Percentiles rank a stretch among this genome's conserved stretches.
Conservation (phyloP, 2,797 vertebrate genomes). For the Fringilla coelebs region DNA sequence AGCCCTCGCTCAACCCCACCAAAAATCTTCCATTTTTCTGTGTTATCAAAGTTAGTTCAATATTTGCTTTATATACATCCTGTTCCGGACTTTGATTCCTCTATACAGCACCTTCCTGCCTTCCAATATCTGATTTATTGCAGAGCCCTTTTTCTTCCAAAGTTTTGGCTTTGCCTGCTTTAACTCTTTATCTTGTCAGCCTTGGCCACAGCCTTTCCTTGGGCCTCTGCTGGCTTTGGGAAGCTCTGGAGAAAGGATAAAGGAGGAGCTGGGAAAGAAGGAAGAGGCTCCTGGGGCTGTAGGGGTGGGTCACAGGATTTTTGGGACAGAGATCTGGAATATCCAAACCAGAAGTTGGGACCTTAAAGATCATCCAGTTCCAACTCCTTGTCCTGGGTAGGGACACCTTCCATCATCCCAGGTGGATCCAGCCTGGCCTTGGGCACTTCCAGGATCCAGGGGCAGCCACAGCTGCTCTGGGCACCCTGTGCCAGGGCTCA, state of each 20-base stretch:
- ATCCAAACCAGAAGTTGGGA: no score
- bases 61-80: slow-evolving; percentile 68
- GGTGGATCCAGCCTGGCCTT: not conserved
- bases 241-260: not conserved
- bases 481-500: not conserved
- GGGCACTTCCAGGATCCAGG: not conserved
- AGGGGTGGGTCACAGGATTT: not conserved
- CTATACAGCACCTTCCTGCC: slow-evolving; percentile 60
- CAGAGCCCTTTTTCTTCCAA: not conserved
- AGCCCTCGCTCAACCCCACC: slow-evolving; percentile 35
- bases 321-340: not conserved
- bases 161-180: not conserved
- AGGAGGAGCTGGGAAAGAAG: not conserved
- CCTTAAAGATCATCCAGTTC: not conserved
- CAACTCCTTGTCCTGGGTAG: not conserved
- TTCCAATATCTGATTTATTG: slow-evolving; percentile 37
- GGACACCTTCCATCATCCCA: not conserved
- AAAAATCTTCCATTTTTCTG: slow-evolving; percentile 46
- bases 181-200: slow-evolving; percentile 63
- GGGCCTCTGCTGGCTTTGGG: not conserved
- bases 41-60: slow-evolving; percentile 59
- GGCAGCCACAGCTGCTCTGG: not conserved
- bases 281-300: not conserved
- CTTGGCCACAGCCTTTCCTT: fast-evolving
- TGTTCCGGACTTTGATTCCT: slow-evolving; percentile 64